These are phyloP conservation scores for Otolemur garnettii DNA, from an alignment of 2,113 vertebrate genomes.

Conservation along the genomic window DNA sequence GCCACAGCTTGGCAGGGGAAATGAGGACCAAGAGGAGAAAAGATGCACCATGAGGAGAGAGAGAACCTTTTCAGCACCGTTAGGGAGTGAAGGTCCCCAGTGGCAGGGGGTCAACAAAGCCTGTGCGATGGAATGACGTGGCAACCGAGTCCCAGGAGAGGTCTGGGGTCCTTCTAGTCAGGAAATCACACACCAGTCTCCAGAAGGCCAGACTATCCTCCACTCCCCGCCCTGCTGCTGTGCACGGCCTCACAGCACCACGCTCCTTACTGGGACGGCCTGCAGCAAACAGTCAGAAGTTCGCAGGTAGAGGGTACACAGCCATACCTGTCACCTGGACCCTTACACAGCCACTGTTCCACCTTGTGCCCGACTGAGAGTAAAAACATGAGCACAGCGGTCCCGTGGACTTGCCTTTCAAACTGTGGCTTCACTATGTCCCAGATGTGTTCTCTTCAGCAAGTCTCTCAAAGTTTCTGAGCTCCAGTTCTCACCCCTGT, in stretches of 20 bases:
- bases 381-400: fast-evolving
- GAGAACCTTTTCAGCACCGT: not conserved
- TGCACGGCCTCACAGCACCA: fast-evolving
- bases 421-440: not conserved
- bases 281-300: not conserved
- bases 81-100: not conserved
- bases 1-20: not conserved
- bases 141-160: not conserved
- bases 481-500: not conserved
- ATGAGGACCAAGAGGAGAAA: not conserved
- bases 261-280: fast-evolving
- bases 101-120: not conserved
- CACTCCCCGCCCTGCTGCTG: not conserved
- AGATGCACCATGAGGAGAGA: no score
- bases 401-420: not conserved
- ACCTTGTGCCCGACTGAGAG: not conserved
- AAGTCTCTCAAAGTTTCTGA: not conserved
- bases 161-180: not conserved
- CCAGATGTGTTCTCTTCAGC: not conserved
- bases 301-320: not conserved
- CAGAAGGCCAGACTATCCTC: not conserved
- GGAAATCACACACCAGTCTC: not conserved
- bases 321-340: not conserved
- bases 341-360: not conserved
- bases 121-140: not conserved